Base-by-base conservation (phyloP, 2,888 invertebrate genomes). In the Caenorhabditis panamensis region DNA sequence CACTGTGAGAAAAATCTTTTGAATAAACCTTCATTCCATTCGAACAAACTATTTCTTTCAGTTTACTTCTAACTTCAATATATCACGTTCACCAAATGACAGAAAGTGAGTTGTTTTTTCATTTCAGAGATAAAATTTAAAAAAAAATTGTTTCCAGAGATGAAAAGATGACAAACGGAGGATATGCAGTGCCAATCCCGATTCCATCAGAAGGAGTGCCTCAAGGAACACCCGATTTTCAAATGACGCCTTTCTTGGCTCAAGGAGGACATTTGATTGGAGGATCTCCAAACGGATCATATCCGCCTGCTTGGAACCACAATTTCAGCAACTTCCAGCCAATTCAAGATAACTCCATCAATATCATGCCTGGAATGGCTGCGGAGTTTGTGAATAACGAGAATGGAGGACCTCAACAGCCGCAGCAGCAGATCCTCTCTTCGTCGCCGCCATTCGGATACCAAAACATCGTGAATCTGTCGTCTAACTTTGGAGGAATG, bases 161-260 rank as follows among this genome's bases (percentile, higher is more conserved):
- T 8, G 77, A 77, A 8, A 77, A 54, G 13, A 41, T 41, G 44
- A 36, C 61, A 8, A 73, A 67, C 54, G 81, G 76, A 28, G 49
- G 58, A 56, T 66, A 37, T 56, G 79, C 22, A 2, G 66, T 80
- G 6, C 84, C 82, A 20, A 80, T 82, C 18, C 76, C 82, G 8
- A 76, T 73, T 26, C 72, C 73, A 13, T 36, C 54, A 11, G 73
- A 79, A 18, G 53, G 54, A 41, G 56, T 44, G 1, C 53, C 59
- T 11, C 79, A 79, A 49, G 80, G 80, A 4, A 85, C 85, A 22
- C 85, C 85, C 3, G 85, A 85, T 37, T 85, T 85, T 31, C 77
- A 84, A 63, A 80, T 82, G 77, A 84, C 84, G 18, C 82, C 82
- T 36, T 84, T 79, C 56, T 44, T 84, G n/a, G 69, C 72, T 20